Base-by-base conservation (phyloP, 2,888 invertebrate genomes). In the Cheilosia variabilis region DNA sequence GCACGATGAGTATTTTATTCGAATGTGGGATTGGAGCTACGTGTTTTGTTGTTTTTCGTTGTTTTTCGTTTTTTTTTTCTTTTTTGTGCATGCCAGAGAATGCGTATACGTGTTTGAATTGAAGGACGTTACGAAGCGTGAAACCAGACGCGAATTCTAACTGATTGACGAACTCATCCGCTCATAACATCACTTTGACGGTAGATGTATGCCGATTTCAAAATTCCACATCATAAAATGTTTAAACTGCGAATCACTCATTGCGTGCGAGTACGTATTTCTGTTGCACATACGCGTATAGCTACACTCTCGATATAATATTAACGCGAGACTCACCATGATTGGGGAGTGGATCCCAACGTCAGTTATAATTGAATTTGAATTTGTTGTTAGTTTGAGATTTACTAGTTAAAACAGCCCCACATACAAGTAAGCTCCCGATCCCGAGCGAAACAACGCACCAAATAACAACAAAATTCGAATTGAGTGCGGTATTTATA, bases 401-500 rank as follows among this genome's bases (percentile, higher is more conserved):
- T 17, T n/a, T 9, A 47, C 9, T 17, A n/a, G 2, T 53, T 43
- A 37, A 37, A 37, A 13, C 13, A 13, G 37, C 1, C 1, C 37
- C 31, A 58, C 13, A 62, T 43, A 37, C 13, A 50, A 57, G 68
- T 55, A 68, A 78, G 57, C 79, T 71, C 60, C 80, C 80, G 86
- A 62, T 68, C 65, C 50, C 71, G 57, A 81, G 66, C 86, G 37
- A 65, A 50, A 66, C 76, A 62, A 76, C 86, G 71, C 58, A 76
- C 76, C 71, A 81, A 81, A 86, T 86, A 86, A 86, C 80, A 86
- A 80, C 81, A 71, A 77, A 84, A 76, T 71, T 71, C 43, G 57
- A 69, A 80, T 66, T 45, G 81, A 76, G 76, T 81, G 80, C 66
- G 66, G 81, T 86, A 81, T 86, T 86, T 86, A 86, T 86, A 86